Conservation (phyloP, 92 coral and sea anemone genomes). For the Porites evermanni region DNA sequence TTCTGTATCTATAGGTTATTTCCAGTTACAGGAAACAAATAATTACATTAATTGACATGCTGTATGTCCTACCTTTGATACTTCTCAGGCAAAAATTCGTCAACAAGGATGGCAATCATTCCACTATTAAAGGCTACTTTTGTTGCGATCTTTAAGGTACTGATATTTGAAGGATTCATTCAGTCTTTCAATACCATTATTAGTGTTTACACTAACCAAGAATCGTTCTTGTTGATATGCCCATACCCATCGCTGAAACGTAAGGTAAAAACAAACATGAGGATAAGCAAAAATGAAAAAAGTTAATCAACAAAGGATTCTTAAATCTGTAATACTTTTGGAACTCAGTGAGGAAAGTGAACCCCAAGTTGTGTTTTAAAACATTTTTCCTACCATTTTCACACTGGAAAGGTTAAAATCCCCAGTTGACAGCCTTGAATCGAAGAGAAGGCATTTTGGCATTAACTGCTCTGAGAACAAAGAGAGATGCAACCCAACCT, state of each 20-base stretch:
- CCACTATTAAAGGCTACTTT: constrained; percentile 9
- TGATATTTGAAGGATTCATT: no score
- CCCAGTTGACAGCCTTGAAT: no score
- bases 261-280: not conserved
- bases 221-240: not conserved
- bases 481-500: no score
- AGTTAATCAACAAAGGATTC: no score
- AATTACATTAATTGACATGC: not conserved
- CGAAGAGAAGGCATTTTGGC: no score
- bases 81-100: not conserved
- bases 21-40: not conserved
- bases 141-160: constrained; percentile 16
- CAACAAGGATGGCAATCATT: constrained; percentile 10
- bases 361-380: no score
- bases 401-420: no score
- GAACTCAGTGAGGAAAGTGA: no score
- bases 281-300: no score
- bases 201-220: constrained; percentile 7
- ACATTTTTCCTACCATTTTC: no score
- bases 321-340: no score
- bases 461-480: no score
- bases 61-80: constrained; percentile 3
- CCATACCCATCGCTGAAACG: constrained; percentile 1
- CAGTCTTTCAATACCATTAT: not conserved
- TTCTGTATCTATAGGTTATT: not conserved